Evolutionary conservation across 1,140 invertebrate genomes (phyloP), one percentile per base, ranked within the genome.

Genomic region (Pseudomyrmex flavicornis): DNA sequence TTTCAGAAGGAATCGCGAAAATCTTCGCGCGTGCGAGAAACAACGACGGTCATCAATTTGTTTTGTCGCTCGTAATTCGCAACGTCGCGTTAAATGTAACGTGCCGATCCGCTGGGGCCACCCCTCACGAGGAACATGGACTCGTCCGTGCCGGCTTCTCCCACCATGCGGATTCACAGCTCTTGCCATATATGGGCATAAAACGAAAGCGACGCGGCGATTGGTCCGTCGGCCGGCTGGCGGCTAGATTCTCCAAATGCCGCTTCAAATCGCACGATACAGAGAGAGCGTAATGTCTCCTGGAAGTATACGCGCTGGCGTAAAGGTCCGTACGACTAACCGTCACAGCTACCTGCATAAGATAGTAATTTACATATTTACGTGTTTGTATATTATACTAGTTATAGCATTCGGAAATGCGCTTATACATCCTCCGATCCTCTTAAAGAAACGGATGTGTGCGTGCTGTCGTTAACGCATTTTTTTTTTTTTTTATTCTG

Each of bases 131-230:
- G 12, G 93, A 35, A 35, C 35, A 93, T 95, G 92, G 94, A 94
- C 89, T 94, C 93, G 91, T 89, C 94, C 93, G 86, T 73, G 35
- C 86, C 88, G 79, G 75, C 89, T 86, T 89, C 88, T 90, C 92
- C 92, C 93, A 91, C 92, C 85, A 79, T 58, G 46, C 73, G 79
- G 89, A 85, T 89, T 94, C 94, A 95, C 95, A 94, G 95, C 95
- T 95, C 95, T 96, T 96, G 95, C 96, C 96, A 96, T 96, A 96
- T 97, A 96, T 96, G 96, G 96, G 95, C 96, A 96, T 96, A 96
- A 96, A 96, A 95, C 95, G 95, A 95, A 95, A 95, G 91, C 92
- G 89, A 94, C 82, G 83, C 90, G 93, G 91, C 93, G 95, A 97
- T 97, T 97, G 96, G 96, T 95, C 89, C 89, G 94, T 74, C 82